phyloP scores from a whole-genome alignment of 2,888 invertebrate genomes.

The Blastobasis adustella region DNA sequence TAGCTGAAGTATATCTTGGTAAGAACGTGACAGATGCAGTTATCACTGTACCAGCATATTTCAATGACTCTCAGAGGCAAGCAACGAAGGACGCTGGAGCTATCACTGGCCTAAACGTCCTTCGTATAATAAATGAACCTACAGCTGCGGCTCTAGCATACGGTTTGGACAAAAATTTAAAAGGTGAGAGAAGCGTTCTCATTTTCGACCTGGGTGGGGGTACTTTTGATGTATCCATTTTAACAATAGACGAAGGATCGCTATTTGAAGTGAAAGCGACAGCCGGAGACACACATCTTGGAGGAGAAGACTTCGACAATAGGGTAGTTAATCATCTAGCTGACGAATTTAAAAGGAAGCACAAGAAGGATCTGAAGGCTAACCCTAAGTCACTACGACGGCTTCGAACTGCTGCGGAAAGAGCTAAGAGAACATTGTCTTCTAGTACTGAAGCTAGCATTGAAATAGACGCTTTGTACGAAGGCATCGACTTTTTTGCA shows the following conservation, averaged over 20 bases:
- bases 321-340: constrained; percentile 78
- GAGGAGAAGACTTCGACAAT: constrained; percentile 83
- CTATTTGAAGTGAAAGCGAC: constrained; percentile 88
- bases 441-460: constrained; percentile 84
- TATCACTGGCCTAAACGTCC: constrained; percentile 83
- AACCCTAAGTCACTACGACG: constrained; percentile 80
- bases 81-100: constrained; percentile 88
- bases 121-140: constrained; percentile 88
- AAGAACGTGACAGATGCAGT: constrained; percentile 80
- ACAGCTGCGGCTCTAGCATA: constrained; percentile 85
- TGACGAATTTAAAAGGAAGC: constrained; percentile 82
- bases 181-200: constrained; percentile 76
- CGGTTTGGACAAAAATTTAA: constrained; percentile 79
- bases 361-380: constrained; percentile 77
- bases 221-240: constrained; percentile 88
- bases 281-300: constrained; percentile 89
- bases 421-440: constrained; percentile 84
- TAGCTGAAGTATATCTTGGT: constrained; percentile 82
- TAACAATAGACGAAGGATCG: constrained; percentile 86
- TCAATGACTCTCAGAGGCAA: constrained; percentile 83
- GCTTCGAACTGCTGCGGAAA: constrained; percentile 83
- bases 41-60: constrained; percentile 87
- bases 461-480: constrained; percentile 83
- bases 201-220: constrained; percentile 79
- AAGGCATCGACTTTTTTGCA: constrained; percentile 81